Base-by-base conservation (phyloP, 2,113 vertebrate genomes). In the Pipa parva region DNA sequence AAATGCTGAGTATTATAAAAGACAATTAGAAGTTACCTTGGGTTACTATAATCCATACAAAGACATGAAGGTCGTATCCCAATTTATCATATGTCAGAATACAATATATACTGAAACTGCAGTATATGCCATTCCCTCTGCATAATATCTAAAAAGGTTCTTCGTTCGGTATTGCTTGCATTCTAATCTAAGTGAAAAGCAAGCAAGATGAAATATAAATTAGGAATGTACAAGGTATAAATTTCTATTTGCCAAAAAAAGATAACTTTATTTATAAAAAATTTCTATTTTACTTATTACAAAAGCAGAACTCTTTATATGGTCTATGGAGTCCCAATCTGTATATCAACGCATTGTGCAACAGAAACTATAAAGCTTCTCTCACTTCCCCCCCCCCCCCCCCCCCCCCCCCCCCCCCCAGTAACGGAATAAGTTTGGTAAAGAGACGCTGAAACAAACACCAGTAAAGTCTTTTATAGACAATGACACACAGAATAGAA, bases 261-360 rank as follows among this genome's bases (percentile, higher is more conserved):
- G 21, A 11, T 49, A 31, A 49, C 21, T 36, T 61, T 48, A 45
- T 61, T 48, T 46, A 60, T 27, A 60, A 58, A 58, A 58, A n/a
- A n/a, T 37, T 24, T 21, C 21, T 22, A 22, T 11, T 58, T 56
- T 56, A 31, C 10, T 58, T n/a, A 36, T 36, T 60, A 60, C 24
- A 60, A 60, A 60, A 60, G 15, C 13, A 27, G 24, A 45, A 28
- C 46, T 1, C 17, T 26, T 13, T 4, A 9, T 39, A 22, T 17
- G n/a, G 24, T 27, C 9, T 56, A 68, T 69, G 76, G 76, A 76
- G 71, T 27, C 3, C 10, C 13, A 15, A 7, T 27, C 26, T 20
- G 13, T 27, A 15, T 17, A 61, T 26, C 20, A 27, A 42, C 11
- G 24, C 15, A 15, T 7, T 26, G 25, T 46, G 26, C 22, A 45